A percentile compares a stretch with the other conserved stretches of the same genome.
Conservation (phyloP, 2,888 invertebrate species). For the Leptodirus hochenwartii region DNA sequence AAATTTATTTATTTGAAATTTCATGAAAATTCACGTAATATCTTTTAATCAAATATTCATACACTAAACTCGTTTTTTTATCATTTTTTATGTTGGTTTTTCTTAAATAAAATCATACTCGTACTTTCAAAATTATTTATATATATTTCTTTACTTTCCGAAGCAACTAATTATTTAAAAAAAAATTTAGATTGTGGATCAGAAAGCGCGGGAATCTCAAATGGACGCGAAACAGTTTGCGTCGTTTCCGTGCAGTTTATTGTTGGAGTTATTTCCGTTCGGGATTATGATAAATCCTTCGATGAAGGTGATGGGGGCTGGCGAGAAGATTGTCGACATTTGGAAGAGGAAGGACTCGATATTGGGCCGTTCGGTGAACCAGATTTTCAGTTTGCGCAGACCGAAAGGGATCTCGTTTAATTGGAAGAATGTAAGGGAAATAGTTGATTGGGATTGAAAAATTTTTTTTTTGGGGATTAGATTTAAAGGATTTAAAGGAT, state of each 20-base stretch:
- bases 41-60: too few relatives aligned
- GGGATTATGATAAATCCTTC: conserved; percentile 59
- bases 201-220: conserved; percentile 18
- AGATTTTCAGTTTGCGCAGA: conserved; percentile 57
- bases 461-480: too few relatives aligned
- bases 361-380: conserved; percentile 44
- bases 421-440: conserved; percentile 57
- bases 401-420: conserved; percentile 67
- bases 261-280: conserved; percentile 75
- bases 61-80: too few relatives aligned
- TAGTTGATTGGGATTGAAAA: too few relatives aligned
- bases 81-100: too few relatives aligned
- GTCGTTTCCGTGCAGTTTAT: conserved; percentile 46
- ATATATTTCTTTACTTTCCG: background rate
- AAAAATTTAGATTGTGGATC: conserved; percentile 18
- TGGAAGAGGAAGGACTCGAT: conserved; percentile 36
- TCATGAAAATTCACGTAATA: too few relatives aligned
- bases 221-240: conserved; percentile 28
- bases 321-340: conserved; percentile 56
- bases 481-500: too few relatives aligned
- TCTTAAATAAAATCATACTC: background rate
- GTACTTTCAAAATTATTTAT: background rate
- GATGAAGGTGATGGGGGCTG: conserved; percentile 62
- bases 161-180: background rate
- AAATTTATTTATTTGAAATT: too few relatives aligned